phyloP scores from a whole-genome alignment of 1,140 invertebrate species.

The Bombus soroeensis region DNA sequence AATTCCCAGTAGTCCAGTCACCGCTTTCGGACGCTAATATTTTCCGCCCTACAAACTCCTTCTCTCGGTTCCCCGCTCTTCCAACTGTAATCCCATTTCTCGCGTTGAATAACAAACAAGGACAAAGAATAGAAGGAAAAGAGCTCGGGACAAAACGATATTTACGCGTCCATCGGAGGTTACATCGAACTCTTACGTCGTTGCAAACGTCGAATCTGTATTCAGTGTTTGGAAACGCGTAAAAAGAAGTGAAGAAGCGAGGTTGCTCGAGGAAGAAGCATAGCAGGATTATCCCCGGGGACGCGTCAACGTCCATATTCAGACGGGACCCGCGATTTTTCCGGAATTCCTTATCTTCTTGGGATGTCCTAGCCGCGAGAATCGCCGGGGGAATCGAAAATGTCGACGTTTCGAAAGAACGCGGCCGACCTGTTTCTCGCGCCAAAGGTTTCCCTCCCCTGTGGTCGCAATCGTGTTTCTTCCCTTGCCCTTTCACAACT shows the following conservation, averaged over 20 bases:
- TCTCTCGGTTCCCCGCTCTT: too few relatives aligned
- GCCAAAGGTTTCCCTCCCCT: not conserved
- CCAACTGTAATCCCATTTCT: not conserved
- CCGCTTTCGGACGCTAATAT: not conserved
- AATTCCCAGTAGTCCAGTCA: constrained; percentile 27
- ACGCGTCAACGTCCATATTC: constrained; percentile 58
- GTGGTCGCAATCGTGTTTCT: not conserved
- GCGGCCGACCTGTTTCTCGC: constrained; percentile 53
- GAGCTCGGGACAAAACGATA: not conserved
- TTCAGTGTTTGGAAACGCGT: not conserved
- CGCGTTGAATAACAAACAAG: constrained; percentile 29
- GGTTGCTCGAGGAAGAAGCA: not conserved
- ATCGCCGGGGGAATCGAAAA: constrained; percentile 54
- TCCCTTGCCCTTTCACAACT: not conserved
- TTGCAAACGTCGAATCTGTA: not conserved
- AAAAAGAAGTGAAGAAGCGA: not conserved
- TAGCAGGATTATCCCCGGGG: not conserved
- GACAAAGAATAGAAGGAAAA: not conserved
- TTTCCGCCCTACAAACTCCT: not conserved
- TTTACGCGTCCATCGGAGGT: constrained; percentile 1
- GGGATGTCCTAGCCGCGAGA: constrained; percentile 20
- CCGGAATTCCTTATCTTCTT: constrained; percentile 57
- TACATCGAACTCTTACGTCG: not conserved
- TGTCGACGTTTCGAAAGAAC: constrained; percentile 58
- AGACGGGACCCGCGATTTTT: constrained; percentile 49